phyloP scores from a whole-genome alignment of 1,140 invertebrate species.

The Stegodyphus dumicola region DNA sequence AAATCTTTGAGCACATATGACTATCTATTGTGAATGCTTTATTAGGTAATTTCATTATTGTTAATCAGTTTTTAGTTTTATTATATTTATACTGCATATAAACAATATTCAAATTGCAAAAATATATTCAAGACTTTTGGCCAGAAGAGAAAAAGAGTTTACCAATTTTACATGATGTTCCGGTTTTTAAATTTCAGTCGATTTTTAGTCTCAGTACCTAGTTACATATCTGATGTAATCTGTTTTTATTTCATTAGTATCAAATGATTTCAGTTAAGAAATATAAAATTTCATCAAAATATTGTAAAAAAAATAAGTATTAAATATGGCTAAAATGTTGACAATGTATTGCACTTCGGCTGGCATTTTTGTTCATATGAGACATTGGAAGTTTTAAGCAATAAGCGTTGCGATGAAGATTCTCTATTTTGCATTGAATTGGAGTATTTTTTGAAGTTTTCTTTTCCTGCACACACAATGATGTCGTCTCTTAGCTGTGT shows the following conservation, averaged over 20 bases:
- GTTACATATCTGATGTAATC: neutral
- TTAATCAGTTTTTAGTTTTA: no score
- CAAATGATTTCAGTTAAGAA: neutral
- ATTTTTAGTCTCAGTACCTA: neutral
- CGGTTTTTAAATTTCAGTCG: neutral
- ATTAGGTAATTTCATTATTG: no score
- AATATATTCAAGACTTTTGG: neutral
- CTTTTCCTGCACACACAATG: slow-evolving; percentile 36
- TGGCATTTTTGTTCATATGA: neutral
- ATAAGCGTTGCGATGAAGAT: slow-evolving; percentile 41
- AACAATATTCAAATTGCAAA: no score
- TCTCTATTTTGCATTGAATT: slow-evolving; percentile 53
- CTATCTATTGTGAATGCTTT: no score
- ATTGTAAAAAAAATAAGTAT: neutral
- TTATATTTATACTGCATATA: no score
- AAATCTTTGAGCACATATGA: no score
- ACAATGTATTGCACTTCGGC: neutral
- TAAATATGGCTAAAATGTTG: neutral
- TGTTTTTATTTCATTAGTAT: neutral
- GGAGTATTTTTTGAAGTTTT: slow-evolving; percentile 39
- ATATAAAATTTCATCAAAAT: neutral
- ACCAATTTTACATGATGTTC: neutral
- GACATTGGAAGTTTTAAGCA: slow-evolving; percentile 26
- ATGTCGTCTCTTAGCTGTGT: slow-evolving; percentile 46
- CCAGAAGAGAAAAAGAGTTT: neutral